phyloP scores from a whole-genome alignment of 2,888 invertebrate genomes.

The Cephus nigrinus region DNA sequence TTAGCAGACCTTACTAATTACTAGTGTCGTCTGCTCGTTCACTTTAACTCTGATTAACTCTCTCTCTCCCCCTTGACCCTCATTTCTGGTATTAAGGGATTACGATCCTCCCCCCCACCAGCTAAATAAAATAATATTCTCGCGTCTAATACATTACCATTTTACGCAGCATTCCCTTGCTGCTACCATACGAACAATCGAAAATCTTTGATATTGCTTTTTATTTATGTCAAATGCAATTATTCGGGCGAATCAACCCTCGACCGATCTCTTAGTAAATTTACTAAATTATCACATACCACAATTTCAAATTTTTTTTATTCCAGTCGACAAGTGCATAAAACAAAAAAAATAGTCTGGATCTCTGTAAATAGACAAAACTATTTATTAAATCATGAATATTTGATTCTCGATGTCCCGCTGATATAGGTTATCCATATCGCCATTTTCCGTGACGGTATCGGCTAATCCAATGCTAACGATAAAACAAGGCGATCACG shows the following conservation, averaged over 20 bases:
- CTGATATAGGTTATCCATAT: background rate
- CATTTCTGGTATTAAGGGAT: background rate
- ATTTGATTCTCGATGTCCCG: background rate
- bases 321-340: background rate
- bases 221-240: background rate
- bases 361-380: background rate
- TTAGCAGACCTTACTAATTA: slow-evolving; percentile 56
- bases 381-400: background rate
- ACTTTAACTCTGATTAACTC: slow-evolving; percentile 58
- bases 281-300: background rate
- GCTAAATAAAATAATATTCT: background rate
- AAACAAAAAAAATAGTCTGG: background rate
- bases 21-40: slow-evolving; percentile 47
- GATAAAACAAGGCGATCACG: slow-evolving; percentile 2
- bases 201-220: background rate
- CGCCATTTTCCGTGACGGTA: background rate
- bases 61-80: slow-evolving; percentile 18
- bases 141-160: background rate
- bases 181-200: background rate
- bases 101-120: background rate
- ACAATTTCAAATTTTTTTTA: background rate
- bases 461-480: background rate
- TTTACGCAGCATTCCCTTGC: background rate
- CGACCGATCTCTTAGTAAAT: background rate
- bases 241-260: background rate